Evolutionary conservation across 2,888 invertebrate genomes (phyloP), one percentile per base, ranked within the genome.

Genomic region (Parapristionchus giblindavisi): DNA sequence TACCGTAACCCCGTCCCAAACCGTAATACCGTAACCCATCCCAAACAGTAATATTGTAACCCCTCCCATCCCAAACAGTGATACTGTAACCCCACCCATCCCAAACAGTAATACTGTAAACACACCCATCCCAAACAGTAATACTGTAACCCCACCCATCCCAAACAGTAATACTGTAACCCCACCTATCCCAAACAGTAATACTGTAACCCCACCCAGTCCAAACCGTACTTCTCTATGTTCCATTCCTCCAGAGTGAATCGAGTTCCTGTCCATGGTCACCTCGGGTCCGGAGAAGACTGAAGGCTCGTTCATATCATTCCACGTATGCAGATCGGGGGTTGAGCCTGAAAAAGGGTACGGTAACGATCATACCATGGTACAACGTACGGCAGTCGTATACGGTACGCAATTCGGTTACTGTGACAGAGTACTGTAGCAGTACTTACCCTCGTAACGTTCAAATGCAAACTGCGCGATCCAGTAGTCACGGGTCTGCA

Each of bases 261-360:
- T 88, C 80, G 93, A 92, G 90, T 99, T 99, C 87, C 98, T 98
- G 21, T 94, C 94, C 94, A 99, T 96, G 2, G 40, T 73, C 34
- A 27, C 73, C 38, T 73, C 73, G 27, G 73, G 73, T 1, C 73
- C 73, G 32, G 73, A 73, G 73, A 73, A 73, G 0, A 99, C 96
- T 1, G 96, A 96, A 0, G 99, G 99, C 88, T 99, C 99, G 85
- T 99, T 99, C 99, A 99, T 99, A 85, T 99, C 99, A 88, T 99
- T 99, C 99, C 99, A 99, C 51, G 94, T 88, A 81, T 85, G 88
- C 56, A 83, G 76, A 72, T 83, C 75, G 24, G 70, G 75, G 2
- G 81, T 81, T 17, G 80, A 83, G 68, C 83, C 56, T 56, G 56
- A 48, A 82, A 77, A 17, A 48, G 75, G 27, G 76, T 75, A 48